These are phyloP conservation scores for Tringa solitaria DNA, from an alignment of 2,113 vertebrate species.

Conservation along the genomic window DNA sequence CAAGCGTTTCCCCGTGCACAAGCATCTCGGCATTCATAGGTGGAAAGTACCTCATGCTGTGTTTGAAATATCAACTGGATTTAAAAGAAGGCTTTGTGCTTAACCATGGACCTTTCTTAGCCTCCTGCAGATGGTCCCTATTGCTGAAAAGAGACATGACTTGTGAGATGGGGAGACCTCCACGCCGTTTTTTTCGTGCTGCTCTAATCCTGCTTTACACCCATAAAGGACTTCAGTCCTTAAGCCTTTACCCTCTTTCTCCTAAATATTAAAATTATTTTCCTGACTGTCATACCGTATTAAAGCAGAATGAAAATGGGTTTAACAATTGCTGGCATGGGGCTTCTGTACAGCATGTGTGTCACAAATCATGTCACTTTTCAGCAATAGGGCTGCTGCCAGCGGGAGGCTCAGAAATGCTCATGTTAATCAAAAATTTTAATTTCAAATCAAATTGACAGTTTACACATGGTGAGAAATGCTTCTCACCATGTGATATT, in stretches of 20 bases:
- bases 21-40: conserved; percentile 45
- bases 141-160: conserved; percentile 57
- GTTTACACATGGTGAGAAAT: conserved; percentile 74
- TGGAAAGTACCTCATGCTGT: conserved; percentile 50
- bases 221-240: conserved; percentile 17
- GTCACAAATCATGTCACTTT: conserved; percentile 74
- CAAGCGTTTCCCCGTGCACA: background rate
- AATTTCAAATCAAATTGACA: conserved; percentile 75
- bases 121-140: conserved; percentile 45
- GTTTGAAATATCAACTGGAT: conserved; percentile 62
- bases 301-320: conserved; percentile 68
- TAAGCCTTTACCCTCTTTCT: conserved; percentile 45
- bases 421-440: conserved; percentile 74
- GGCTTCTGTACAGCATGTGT: conserved; percentile 69
- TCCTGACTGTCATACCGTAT: conserved; percentile 59
- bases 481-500: conserved; percentile 69
- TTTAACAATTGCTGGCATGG: conserved; percentile 68
- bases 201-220: conserved; percentile 44
- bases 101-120: conserved; percentile 45
- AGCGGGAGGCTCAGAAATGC: conserved; percentile 71
- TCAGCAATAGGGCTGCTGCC: conserved; percentile 70
- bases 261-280: conserved; percentile 66
- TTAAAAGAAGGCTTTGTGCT: conserved; percentile 61
- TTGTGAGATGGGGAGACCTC: conserved; percentile 19
- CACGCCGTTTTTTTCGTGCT: background rate